These are phyloP conservation scores for Anthoscopus minutus DNA, from an alignment of 2,113 vertebrate genomes.

Conservation along the genomic window DNA sequence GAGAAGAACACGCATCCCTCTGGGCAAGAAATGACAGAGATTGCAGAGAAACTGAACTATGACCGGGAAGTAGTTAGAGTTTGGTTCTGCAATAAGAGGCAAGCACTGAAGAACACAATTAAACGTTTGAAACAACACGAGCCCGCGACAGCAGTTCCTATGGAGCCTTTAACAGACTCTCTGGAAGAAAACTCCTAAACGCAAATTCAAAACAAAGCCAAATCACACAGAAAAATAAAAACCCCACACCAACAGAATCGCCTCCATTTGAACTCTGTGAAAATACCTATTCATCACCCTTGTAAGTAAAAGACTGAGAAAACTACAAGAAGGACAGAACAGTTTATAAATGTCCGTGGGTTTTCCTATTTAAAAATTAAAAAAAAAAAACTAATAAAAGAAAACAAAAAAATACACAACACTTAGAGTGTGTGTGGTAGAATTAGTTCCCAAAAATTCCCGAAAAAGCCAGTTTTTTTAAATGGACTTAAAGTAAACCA, in stretches of 20 bases:
- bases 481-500: slow-evolving; percentile 86
- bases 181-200: slow-evolving; percentile 90
- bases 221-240: slow-evolving; percentile 16
- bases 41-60: slow-evolving; percentile 99
- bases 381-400: background rate
- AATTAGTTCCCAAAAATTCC: slow-evolving; percentile 47
- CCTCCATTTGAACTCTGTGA: slow-evolving; percentile 59
- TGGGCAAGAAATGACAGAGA: slow-evolving; percentile 99
- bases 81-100: slow-evolving; percentile 99
- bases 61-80: slow-evolving; percentile 98
- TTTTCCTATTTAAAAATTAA: slow-evolving; percentile 74
- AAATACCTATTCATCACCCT: slow-evolving; percentile 55
- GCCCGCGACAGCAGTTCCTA: slow-evolving; percentile 74
- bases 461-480: slow-evolving; percentile 74
- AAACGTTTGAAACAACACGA: slow-evolving; percentile 98
- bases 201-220: slow-evolving; percentile 11
- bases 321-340: slow-evolving; percentile 70
- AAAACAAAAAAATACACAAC: slow-evolving; percentile 65
- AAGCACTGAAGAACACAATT: slow-evolving; percentile 99
- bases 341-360: slow-evolving; percentile 64
- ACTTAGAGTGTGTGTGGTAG: slow-evolving; percentile 73
- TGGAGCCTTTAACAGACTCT: slow-evolving; percentile 91
- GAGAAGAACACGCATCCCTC: slow-evolving; percentile 99
- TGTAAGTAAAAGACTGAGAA: slow-evolving; percentile 78
- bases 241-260: background rate